Evolutionary conservation across 1,140 invertebrate genomes (phyloP).

Genomic region (Trichonephila inaurata): DNA sequence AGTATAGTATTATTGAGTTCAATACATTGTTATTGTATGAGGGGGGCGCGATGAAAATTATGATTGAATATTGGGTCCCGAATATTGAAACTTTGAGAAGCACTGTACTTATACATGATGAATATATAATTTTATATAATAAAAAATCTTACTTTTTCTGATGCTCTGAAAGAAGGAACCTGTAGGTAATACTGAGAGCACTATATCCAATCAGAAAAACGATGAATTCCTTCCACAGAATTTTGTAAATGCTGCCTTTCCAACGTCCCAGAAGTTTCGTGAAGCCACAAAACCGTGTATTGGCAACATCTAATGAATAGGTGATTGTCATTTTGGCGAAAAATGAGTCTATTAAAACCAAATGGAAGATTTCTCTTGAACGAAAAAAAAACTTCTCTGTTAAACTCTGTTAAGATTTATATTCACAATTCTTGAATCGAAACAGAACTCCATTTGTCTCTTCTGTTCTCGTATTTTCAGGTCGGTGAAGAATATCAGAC

Average conservation of each 20-base stretch:
- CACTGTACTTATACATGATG: neutral
- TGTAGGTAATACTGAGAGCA: constrained; percentile 78
- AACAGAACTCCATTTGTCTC: neutral
- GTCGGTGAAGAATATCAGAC: neutral
- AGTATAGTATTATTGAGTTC: too few species aligned
- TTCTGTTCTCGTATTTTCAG: neutral
- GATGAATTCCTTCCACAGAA: constrained; percentile 79
- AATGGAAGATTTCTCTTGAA: neutral
- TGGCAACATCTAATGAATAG: constrained; percentile 79
- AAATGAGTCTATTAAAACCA: neutral
- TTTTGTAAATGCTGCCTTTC: constrained; percentile 79
- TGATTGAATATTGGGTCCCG: too few species aligned
- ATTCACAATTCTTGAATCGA: neutral
- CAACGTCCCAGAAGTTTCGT: constrained; percentile 79
- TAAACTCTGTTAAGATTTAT: neutral
- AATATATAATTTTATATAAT: neutral
- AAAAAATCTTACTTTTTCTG: constrained; percentile 77
- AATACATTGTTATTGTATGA: too few species aligned
- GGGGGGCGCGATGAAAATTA: too few species aligned
- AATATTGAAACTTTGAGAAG: too few species aligned
- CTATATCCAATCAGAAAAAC: constrained; percentile 78
- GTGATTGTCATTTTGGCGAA: constrained; percentile 79
- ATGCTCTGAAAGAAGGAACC: constrained; percentile 74
- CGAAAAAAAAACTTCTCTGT: neutral
- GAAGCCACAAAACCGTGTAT: constrained; percentile 79